Evolutionary conservation across 2,888 invertebrate genomes (phyloP).

Genomic region (Drosophila cognata): DNA sequence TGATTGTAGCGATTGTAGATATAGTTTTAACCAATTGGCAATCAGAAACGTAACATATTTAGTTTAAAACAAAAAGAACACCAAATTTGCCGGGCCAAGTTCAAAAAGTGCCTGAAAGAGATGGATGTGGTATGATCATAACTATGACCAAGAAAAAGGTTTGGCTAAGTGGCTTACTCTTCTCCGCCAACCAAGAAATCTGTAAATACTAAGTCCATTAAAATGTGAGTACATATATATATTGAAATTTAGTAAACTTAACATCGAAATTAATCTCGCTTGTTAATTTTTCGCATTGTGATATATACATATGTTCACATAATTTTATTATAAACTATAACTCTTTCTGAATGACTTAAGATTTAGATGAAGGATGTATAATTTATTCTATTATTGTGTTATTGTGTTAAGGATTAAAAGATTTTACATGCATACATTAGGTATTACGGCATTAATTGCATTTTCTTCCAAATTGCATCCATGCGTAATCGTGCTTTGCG

Average conservation of each 20-base stretch:
- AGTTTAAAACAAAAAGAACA: neutral
- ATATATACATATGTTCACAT: neutral
- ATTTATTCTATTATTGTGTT: neutral
- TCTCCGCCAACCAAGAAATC: neutral
- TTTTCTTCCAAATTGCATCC: constrained; percentile 44
- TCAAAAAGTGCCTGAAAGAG: constrained; percentile 6
- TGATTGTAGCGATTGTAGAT: constrained; percentile 2
- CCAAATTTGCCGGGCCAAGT: constrained; percentile 7
- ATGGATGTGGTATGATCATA: neutral
- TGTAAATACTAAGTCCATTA: neutral
- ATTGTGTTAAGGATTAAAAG: neutral
- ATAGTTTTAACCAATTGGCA: neutral
- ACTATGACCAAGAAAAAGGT: constrained; percentile 39
- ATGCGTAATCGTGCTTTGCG: constrained; percentile 56
- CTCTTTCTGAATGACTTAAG: neutral
- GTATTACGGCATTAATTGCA: constrained; percentile 22
- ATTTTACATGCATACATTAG: neutral
- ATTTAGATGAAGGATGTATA: neutral
- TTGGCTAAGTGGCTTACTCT: neutral
- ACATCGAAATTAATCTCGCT: neutral
- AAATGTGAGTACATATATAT: neutral
- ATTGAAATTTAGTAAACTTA: neutral
- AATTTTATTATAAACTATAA: neutral
- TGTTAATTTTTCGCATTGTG: neutral
- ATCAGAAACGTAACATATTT: neutral